Evolutionary conservation across 2,797 vertebrate species (phyloP).

Genomic region (Orestias chungarensis): DNA sequence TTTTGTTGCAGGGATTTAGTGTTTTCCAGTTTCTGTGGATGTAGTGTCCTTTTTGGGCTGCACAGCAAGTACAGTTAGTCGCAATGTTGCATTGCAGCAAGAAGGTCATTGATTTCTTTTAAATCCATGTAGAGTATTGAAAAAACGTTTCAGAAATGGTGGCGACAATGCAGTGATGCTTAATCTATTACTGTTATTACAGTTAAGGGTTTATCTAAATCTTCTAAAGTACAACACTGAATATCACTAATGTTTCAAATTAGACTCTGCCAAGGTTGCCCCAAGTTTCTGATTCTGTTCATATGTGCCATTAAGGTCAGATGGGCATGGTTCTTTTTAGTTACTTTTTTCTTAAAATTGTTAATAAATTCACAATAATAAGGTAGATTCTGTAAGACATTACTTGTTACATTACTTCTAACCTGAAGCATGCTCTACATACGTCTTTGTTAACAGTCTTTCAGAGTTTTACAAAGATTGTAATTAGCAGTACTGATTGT

Average conservation of each 20-base stretch:
- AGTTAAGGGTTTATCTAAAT: no score
- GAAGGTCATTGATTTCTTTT: background rate
- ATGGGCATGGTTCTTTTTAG: background rate
- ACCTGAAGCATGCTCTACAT: constrained; percentile 15
- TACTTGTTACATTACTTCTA: background rate
- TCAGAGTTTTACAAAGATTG: constrained; percentile 45
- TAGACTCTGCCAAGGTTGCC: background rate
- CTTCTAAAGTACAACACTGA: no score
- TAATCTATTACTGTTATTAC: no score
- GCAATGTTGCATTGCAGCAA: background rate
- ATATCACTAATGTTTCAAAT: background rate
- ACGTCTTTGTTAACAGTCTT: constrained; percentile 2
- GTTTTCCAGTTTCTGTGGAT: background rate
- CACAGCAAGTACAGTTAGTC: background rate
- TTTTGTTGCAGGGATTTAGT: background rate
- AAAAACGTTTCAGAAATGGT: no score
- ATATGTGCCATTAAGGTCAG: no score
- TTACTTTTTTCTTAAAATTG: background rate
- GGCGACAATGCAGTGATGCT: no score
- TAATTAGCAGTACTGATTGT: constrained; percentile 57
- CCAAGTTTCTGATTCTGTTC: background rate
- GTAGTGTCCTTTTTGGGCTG: background rate
- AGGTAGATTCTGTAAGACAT: background rate
- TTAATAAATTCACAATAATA: background rate
- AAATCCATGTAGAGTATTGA: no score